These are phyloP conservation scores for Melinaea menophilus DNA, from an alignment of 2,888 invertebrate genomes.

Conservation along the genomic window DNA sequence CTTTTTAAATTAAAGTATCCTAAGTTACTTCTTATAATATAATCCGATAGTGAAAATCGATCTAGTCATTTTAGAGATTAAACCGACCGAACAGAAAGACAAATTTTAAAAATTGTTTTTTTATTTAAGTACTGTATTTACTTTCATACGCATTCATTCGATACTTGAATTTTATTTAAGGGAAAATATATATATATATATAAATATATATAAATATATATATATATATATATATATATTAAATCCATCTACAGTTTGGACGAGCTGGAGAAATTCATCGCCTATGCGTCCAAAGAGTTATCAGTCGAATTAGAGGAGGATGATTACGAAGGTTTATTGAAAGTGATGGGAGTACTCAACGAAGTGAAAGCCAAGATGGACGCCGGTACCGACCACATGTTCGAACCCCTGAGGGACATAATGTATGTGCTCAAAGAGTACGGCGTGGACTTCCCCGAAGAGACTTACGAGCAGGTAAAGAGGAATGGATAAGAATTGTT, in stretches of 20 bases:
- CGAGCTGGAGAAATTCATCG: slow-evolving; percentile 87
- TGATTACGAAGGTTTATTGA: slow-evolving; percentile 90
- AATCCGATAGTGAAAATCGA: too few relatives aligned
- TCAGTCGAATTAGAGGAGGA: slow-evolving; percentile 86
- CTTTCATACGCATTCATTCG: too few relatives aligned
- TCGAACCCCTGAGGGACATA: slow-evolving; percentile 91
- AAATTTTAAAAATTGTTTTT: too few relatives aligned
- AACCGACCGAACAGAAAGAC: too few relatives aligned
- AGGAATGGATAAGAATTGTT: background rate
- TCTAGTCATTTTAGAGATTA: too few relatives aligned
- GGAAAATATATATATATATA: too few relatives aligned
- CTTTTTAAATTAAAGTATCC: too few relatives aligned
- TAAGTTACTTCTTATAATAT: too few relatives aligned
- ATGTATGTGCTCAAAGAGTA: slow-evolving; percentile 91
- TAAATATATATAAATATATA: too few relatives aligned
- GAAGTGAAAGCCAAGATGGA: slow-evolving; percentile 84
- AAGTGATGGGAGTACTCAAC: slow-evolving; percentile 90
- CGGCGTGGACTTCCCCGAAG: slow-evolving; percentile 91
- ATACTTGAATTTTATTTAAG: too few relatives aligned
- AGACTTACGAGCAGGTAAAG: slow-evolving; percentile 82
- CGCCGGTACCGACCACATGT: slow-evolving; percentile 88
- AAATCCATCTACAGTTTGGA: slow-evolving; percentile 77
- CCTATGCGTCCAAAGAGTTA: slow-evolving; percentile 84
- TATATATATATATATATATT: too few relatives aligned
- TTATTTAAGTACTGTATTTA: too few relatives aligned